Evolutionary conservation across 2,113 vertebrate species (phyloP).

Genomic region (Athene noctua): DNA sequence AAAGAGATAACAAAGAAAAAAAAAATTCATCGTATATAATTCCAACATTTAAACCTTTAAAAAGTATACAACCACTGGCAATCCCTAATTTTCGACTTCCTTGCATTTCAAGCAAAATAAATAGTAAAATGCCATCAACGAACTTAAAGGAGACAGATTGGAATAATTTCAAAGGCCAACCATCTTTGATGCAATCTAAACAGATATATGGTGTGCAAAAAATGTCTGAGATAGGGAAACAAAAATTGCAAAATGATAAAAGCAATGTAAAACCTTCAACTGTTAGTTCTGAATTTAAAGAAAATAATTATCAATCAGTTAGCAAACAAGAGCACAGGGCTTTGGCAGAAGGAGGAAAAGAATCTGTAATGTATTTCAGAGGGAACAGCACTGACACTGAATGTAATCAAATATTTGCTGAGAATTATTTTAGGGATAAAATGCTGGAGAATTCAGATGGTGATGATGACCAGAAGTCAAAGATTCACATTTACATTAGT

Average conservation of each 20-base stretch:
- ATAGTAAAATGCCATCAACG: not conserved
- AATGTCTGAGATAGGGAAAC: not conserved
- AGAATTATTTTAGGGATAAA: not conserved
- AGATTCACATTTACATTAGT: not conserved
- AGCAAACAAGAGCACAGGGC: not conserved
- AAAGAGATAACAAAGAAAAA: not conserved
- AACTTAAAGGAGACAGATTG: not conserved
- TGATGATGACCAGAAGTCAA: slow-evolving; percentile 12
- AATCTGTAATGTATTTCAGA: not conserved
- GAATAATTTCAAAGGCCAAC: not conserved
- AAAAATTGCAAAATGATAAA: not conserved
- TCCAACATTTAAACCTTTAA: slow-evolving; percentile 7
- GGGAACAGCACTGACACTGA: not conserved
- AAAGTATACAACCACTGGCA: not conserved
- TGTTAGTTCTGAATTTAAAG: not conserved
- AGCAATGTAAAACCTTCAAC: not conserved
- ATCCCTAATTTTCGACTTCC: slow-evolving; percentile 17
- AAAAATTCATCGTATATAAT: not conserved
- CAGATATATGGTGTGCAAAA: not conserved
- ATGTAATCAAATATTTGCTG: not conserved
- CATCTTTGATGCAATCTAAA: slow-evolving; percentile 17
- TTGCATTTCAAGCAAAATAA: slow-evolving; percentile 14
- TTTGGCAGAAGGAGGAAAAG: not conserved
- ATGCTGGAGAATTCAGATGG: not conserved
- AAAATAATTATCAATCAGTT: not conserved